Evolutionary conservation across 1,140 invertebrate genomes (phyloP).

Genomic region (Olivierus martensii): DNA sequence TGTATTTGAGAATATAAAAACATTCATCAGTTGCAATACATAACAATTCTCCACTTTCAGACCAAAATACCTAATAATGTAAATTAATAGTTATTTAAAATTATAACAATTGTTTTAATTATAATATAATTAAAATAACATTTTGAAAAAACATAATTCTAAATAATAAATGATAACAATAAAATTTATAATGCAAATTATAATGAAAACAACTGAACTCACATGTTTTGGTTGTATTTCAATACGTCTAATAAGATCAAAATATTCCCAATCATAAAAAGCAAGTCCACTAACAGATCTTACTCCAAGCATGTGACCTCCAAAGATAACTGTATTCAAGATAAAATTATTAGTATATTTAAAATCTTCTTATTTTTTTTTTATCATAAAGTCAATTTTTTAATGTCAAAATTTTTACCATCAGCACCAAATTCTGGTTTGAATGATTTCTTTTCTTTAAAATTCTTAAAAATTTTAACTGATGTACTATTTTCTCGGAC

Average conservation of each 20-base stretch:
- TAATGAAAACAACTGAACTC: conserved; percentile 6
- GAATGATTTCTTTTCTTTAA: conserved; percentile 90
- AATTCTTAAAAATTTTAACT: conserved; percentile 94
- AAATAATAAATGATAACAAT: not conserved
- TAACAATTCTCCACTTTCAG: conserved; percentile 86
- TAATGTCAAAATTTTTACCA: conserved; percentile 35
- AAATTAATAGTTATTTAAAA: not conserved
- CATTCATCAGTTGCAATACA: conserved; percentile 90
- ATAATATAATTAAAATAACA: not conserved
- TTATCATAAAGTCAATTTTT: not conserved
- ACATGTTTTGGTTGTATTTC: conserved; percentile 81
- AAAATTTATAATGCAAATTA: not conserved
- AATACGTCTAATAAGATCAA: conserved; percentile 82
- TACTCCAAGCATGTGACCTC: conserved; percentile 86
- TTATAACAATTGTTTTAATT: not conserved
- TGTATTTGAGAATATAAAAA: conserved; percentile 90
- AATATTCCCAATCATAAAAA: conserved; percentile 95
- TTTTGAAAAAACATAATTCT: not conserved
- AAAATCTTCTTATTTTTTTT: too few species aligned
- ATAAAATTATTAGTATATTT: too few species aligned
- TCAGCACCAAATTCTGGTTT: conserved; percentile 94
- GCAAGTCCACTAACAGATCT: conserved; percentile 81
- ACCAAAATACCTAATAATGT: conserved; percentile 67
- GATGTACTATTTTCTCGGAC: conserved; percentile 80
- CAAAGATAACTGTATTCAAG: conserved; percentile 65